Conservation (phyloP, 1,140 invertebrate genomes). For the Chlorops oryzae region DNA sequence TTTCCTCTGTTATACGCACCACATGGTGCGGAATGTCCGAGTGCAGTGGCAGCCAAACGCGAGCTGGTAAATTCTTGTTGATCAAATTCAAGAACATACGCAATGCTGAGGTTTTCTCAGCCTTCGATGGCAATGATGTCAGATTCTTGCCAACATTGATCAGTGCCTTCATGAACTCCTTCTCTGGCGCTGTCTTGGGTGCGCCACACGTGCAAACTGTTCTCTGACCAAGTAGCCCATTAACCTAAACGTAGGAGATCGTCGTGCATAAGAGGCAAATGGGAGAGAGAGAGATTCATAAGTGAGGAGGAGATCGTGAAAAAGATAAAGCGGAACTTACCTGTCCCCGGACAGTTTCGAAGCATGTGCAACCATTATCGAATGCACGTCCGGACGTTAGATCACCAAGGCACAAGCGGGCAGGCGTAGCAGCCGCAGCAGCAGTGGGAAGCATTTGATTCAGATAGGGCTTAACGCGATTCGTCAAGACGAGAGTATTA, state of each 20-base stretch:
- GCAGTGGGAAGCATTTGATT: conserved; percentile 39
- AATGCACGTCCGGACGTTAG: conserved; percentile 89
- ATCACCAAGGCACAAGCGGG: conserved; percentile 76
- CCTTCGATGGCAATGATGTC: conserved; percentile 86
- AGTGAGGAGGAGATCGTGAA: not conserved
- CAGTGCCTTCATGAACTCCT: conserved; percentile 80
- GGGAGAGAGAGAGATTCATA: no score
- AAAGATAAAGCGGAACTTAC: conserved; percentile 23
- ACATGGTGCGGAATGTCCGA: conserved; percentile 90
- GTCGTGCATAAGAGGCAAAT: no score
- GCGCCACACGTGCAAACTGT: conserved; percentile 71
- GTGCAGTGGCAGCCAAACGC: conserved; percentile 95
- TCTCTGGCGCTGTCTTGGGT: conserved; percentile 73
- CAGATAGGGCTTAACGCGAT: conserved; percentile 43
- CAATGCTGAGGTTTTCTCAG: conserved; percentile 82
- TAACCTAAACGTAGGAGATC: conserved; percentile 45
- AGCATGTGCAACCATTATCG: conserved; percentile 90
- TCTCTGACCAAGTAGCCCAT: conserved; percentile 64
- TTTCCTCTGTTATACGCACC: conserved; percentile 79
- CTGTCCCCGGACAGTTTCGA: conserved; percentile 58
- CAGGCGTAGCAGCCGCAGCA: conserved; percentile 44
- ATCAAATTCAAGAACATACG: conserved; percentile 87
- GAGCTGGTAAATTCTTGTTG: conserved; percentile 93
- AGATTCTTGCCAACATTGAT: conserved; percentile 88
- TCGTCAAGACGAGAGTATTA: conserved; percentile 35